Evolutionary conservation across 2,797 vertebrate genomes (phyloP).

Genomic region (Poeciliopsis infans): DNA sequence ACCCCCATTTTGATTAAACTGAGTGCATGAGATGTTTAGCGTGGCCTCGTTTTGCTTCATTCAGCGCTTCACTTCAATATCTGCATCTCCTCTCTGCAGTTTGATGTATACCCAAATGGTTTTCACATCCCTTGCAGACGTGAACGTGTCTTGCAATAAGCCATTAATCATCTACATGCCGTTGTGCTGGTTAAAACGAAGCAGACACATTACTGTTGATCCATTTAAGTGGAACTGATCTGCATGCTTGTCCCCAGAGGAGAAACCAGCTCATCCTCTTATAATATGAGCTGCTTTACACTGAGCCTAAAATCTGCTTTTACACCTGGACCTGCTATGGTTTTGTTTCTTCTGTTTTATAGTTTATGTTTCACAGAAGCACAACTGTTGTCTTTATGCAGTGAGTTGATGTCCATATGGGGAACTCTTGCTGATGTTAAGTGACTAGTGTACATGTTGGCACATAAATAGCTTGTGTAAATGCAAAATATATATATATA

Average conservation of each 20-base stretch:
- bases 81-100: neutral
- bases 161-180: slow-evolving; percentile 15
- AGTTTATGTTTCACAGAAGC: neutral
- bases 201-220: slow-evolving; percentile 50
- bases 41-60: neutral
- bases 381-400: neutral
- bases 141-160: slow-evolving; percentile 1
- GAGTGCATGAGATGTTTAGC: neutral
- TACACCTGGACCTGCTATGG: neutral
- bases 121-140: neutral
- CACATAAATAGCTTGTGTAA: neutral
- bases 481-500: neutral
- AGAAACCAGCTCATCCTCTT: slow-evolving; percentile 29
- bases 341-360: neutral
- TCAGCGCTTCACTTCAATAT: slow-evolving; percentile 11
- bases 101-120: neutral
- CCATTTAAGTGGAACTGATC: slow-evolving; percentile 61
- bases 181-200: slow-evolving; percentile 14
- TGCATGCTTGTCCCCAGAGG: slow-evolving; percentile 17
- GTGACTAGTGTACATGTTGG: neutral
- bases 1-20: slow-evolving; percentile 8
- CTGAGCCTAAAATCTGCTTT: slow-evolving; percentile 1
- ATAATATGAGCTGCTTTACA: slow-evolving; percentile 8
- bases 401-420: neutral
- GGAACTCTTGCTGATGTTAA: neutral